phyloP scores from a whole-genome alignment of 1,140 invertebrate genomes.

The Calliphora vicina region DNA sequence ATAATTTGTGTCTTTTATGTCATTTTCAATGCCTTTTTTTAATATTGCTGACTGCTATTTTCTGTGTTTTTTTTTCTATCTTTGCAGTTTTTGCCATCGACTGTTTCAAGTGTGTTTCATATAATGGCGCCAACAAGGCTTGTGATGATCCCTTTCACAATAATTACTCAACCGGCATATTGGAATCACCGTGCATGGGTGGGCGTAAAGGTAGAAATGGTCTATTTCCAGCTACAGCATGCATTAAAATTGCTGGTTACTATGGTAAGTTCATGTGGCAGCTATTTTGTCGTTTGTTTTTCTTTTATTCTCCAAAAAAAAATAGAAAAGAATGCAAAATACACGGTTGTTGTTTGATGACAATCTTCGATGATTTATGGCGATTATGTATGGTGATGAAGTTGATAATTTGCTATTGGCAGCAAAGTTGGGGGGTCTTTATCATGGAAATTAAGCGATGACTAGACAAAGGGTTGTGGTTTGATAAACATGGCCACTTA shows the following conservation, averaged over 20 bases:
- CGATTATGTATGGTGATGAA: neutral
- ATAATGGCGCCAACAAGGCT: constrained; percentile 83
- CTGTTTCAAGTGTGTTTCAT: constrained; percentile 95
- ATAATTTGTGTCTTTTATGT: neutral
- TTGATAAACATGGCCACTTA: too few species aligned
- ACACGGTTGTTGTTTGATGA: neutral
- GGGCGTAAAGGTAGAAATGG: constrained; percentile 91
- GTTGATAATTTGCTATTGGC: neutral
- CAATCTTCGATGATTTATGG: neutral
- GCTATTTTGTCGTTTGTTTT: constrained; percentile 27
- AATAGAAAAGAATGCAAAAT: neutral
- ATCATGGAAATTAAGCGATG: neutral
- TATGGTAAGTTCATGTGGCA: constrained; percentile 72
- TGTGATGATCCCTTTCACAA: constrained; percentile 98
- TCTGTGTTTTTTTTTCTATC: neutral
- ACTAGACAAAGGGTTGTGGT: too few species aligned
- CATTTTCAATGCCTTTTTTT: neutral
- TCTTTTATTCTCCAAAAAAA: neutral
- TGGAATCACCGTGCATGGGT: constrained; percentile 91
- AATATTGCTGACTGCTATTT: constrained; percentile 1
- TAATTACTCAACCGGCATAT: constrained; percentile 82
- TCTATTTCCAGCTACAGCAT: constrained; percentile 94
- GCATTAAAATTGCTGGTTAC: constrained; percentile 90
- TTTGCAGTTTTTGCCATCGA: constrained; percentile 75
- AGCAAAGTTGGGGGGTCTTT: neutral